Conservation (phyloP, 2,113 vertebrate genomes). For the Cacatua alba region DNA sequence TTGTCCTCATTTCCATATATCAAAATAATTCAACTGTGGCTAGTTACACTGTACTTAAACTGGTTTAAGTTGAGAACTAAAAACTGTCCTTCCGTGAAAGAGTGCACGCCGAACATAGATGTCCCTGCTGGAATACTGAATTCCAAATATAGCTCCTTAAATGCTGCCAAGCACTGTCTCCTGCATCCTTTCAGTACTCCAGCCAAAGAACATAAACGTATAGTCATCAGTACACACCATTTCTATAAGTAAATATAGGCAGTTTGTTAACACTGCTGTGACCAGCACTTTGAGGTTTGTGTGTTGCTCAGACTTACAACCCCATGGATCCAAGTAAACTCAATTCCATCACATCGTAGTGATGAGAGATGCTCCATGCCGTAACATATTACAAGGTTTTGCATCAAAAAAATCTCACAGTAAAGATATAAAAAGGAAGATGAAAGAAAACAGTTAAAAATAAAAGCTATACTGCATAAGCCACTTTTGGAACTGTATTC, state of each 20-base stretch:
- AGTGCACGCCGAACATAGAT: neutral
- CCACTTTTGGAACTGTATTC: neutral
- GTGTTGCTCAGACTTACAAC: neutral
- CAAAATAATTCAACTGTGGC: neutral
- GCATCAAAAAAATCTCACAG: neutral
- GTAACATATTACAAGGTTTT: neutral
- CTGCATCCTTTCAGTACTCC: neutral
- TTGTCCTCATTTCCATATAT: neutral
- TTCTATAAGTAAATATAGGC: neutral
- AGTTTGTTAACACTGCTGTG: neutral
- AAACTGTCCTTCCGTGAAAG: neutral
- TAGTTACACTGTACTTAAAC: neutral
- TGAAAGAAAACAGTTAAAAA: neutral
- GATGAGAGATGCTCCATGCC: neutral
- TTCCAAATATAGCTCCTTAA: neutral
- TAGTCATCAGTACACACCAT: neutral
- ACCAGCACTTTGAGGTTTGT: neutral
- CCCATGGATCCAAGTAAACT: neutral
- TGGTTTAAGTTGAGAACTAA: neutral
- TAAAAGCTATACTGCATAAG: neutral
- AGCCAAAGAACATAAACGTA: neutral
- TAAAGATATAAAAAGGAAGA: neutral
- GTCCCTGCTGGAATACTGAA: neutral
- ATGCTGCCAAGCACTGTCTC: neutral
- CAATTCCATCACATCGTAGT: neutral